Evolutionary conservation across 2,113 vertebrate genomes (phyloP), one percentile per base, ranked within the genome.

Genomic region (Dolichallabes microphthalmus): DNA sequence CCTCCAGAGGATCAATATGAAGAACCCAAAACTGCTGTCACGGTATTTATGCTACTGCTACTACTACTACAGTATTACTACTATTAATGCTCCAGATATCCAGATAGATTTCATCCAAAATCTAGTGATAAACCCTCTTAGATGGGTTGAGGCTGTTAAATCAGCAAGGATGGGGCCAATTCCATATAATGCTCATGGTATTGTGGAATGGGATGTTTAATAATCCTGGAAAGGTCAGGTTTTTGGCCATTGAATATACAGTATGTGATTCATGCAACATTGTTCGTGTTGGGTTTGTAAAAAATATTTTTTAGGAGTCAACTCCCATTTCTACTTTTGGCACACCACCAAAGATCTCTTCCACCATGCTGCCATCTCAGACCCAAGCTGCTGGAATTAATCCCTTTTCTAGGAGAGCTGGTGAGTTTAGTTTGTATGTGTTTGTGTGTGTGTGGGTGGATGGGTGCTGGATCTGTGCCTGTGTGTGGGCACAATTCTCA

Each of bases 291-390:
- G 20, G 25, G 7, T 55, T 57, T 78, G 45, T 45, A n/a, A n/a
- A n/a, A n/a, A n/a, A n/a, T n/a, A n/a, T 32, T 90, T 87, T 85
- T 79, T 82, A 96, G 95, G 91, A 92, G 22, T 17, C 0, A 30
- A 20, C 4, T 0, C 85, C 87, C 0, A 35, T 78, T 50, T 5
- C 3, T n/a, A 57, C 45, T 2, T 11, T 85, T 5, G 74, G 85
- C 60, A 64, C 88, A 0, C 73, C 90, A 9, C 35, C 88, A 32
- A 35, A 64, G 61, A 66, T 57, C n/a, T 57, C 82, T 75, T 80
- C 19, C 39, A 68, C n/a, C 50, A 83, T 80, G 58, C 82, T 86
- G 82, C 82, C 74, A 45, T 30, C 84, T 17, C 91, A 86, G 25
- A 86, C 81, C 6, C 60, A 90, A 73, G 88, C 90, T 27, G 76